Evolutionary conservation across 2,113 vertebrate species (phyloP).

Genomic region (Puffinus mauretanicus): DNA sequence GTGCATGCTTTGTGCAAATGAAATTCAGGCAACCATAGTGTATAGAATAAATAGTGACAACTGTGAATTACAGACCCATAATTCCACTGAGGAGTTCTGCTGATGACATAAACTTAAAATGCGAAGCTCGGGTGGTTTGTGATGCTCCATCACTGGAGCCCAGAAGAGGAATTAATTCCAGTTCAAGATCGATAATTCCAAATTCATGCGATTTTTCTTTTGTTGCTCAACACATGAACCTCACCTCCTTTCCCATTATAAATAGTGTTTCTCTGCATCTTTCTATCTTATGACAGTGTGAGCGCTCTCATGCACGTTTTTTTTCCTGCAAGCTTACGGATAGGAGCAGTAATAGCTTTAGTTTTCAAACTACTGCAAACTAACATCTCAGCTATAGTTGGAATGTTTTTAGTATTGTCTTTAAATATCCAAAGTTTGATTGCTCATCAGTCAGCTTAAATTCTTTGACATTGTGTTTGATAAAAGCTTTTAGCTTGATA

Average conservation of each 20-base stretch:
- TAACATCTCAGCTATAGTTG: background rate
- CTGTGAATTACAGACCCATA: background rate
- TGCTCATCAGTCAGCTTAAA: background rate
- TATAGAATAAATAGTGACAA: slow-evolving; percentile 2
- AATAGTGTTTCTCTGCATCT: background rate
- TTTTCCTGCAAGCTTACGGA: background rate
- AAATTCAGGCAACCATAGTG: background rate
- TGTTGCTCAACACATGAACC: background rate
- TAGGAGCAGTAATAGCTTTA: background rate
- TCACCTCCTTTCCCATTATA: background rate
- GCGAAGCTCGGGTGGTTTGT: background rate
- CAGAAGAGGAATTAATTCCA: background rate
- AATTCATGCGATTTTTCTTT: background rate
- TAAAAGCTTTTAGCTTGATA: background rate
- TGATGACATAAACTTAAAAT: background rate
- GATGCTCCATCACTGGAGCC: background rate
- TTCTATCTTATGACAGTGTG: background rate
- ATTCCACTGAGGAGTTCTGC: background rate
- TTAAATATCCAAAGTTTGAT: background rate
- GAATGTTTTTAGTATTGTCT: background rate
- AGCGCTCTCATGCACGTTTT: accelerated
- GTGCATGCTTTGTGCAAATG: background rate
- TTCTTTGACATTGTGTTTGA: background rate
- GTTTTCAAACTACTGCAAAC: background rate
- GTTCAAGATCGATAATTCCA: background rate